phyloP scores from a whole-genome alignment of 2,797 vertebrate genomes.

The Selene dorsalis region DNA sequence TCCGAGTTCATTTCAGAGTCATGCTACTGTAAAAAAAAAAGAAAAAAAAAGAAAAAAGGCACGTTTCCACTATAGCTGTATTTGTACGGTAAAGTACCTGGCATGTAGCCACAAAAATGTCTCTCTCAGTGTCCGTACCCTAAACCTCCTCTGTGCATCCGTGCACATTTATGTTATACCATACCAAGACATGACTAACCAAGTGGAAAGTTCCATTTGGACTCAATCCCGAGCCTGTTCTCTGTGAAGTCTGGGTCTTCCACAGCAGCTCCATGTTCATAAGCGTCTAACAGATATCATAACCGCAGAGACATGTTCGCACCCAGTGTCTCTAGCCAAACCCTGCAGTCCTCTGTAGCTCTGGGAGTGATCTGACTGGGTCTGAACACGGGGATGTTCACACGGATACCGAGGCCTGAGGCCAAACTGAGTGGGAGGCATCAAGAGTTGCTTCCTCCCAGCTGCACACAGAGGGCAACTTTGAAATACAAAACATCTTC shows the following conservation, averaged over 20 bases:
- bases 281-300: constrained; percentile 25
- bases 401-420: constrained; percentile 48
- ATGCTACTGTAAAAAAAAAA: constrained; percentile 29
- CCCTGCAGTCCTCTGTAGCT: constrained; percentile 25
- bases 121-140: constrained; percentile 9
- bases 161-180: constrained; percentile 30
- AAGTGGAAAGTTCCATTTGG: constrained; percentile 54
- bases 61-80: constrained; percentile 33
- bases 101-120: constrained; percentile 23
- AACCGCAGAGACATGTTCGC: constrained; percentile 27
- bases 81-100: constrained; percentile 42
- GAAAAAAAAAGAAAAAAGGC: neutral
- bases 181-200: constrained; percentile 45
- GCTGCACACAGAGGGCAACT: constrained; percentile 51
- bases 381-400: constrained; percentile 53
- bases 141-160: constrained; percentile 28
- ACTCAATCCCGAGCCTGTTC: constrained; percentile 41
- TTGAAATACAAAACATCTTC: constrained; percentile 55
- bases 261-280: constrained; percentile 13
- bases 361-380: constrained; percentile 34
- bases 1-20: constrained; percentile 29
- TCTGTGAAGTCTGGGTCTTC: constrained; percentile 19
- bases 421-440: constrained; percentile 65
- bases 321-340: constrained; percentile 40
- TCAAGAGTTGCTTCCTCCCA: constrained; percentile 59